A percentile compares a stretch with the other conserved stretches of the same genome.
These are phyloP conservation scores for Dicerorhinus sumatrensis DNA, from an alignment of 2,113 vertebrate genomes.

Conservation along the genomic window DNA sequence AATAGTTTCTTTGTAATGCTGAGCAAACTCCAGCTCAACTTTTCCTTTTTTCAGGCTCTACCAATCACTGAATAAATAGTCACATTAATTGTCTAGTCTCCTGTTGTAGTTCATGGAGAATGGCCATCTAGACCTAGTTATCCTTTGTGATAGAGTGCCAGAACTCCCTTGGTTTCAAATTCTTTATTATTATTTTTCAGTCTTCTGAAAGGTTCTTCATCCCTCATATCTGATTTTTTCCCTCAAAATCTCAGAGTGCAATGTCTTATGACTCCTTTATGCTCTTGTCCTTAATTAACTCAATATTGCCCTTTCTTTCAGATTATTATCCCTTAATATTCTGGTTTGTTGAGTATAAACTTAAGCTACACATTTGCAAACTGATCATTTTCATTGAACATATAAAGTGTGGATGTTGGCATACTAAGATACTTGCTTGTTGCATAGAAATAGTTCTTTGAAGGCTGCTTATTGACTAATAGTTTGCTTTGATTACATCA, in stretches of 20 bases:
- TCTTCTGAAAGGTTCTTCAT: not conserved
- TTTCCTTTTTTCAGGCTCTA: not conserved
- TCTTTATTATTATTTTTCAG: not conserved
- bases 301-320: not conserved
- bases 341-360: not conserved
- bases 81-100: not conserved
- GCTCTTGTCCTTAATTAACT: not conserved
- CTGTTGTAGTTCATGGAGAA: not conserved
- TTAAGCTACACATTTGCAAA: conserved; percentile 27
- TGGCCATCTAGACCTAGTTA: not conserved
- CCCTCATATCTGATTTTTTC: not conserved
- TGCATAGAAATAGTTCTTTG: not conserved
- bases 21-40: not conserved
- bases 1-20: not conserved
- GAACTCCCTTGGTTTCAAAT: not conserved
- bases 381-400: not conserved
- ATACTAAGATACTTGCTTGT: not conserved
- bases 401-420: not conserved
- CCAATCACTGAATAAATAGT: not conserved
- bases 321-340: not conserved
- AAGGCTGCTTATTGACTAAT: not conserved
- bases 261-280: not conserved
- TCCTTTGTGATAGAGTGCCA: not conserved
- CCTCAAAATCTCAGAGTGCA: not conserved
- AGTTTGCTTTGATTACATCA: conserved; percentile 5